Percentiles rank a stretch among this genome's conserved stretches.
These are phyloP conservation scores for Drosophila melanogaster DNA, from an alignment of 1,140 invertebrate species.

Conservation along the genomic window Release_6_plus_ISO1_MT NT_037436.4:4159001-4159500, in stretches of 20 bases:
- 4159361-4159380: conserved; percentile 15
- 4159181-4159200: no score
- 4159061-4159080: conserved; percentile 5
- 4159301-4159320: conserved; percentile 28
- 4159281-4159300: conserved; percentile 3
- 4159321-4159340: conserved; percentile 17
- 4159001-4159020: conserved; percentile 73
- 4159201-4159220: no score
- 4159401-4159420: conserved; percentile 57
- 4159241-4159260: no score
- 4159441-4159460: conserved; percentile 28
- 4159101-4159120: conserved; percentile 4
- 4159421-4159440: conserved; percentile 43
- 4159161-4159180: no score
- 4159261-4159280: neutral
- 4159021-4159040: conserved; percentile 43
- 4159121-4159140: no score
- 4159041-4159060: conserved; percentile 35
- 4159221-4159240: no score
- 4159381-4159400: conserved; percentile 31
- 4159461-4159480: conserved; percentile 58
- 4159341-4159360: conserved; percentile 38
- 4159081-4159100: neutral
- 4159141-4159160: no score
- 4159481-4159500: conserved; percentile 51